Evolutionary conservation across 2,113 vertebrate species (phyloP), one percentile per base, ranked within the genome.

Genomic region (Petaurus breviceps): DNA sequence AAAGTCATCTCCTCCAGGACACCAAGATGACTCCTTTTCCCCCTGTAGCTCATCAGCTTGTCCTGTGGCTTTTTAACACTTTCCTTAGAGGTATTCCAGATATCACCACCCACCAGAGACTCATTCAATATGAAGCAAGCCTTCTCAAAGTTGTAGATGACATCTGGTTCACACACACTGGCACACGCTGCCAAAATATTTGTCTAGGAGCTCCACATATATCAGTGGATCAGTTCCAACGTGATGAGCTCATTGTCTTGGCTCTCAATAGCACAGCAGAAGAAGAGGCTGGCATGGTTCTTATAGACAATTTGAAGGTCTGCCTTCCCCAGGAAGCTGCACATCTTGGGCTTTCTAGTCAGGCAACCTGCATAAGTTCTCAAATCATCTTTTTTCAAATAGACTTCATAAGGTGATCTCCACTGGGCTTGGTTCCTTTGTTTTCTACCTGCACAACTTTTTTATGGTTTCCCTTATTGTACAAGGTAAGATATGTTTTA

Each of bases 1-100:
- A 99, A 97, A 28, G 99, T 99, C 99, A 99, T 99, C 98, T 99
- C 99, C 97, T 99, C 99, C 98, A 99, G 97, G 91, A 99, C 99
- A n/a, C 99, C 99, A 98, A 0, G 99, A 99, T 6, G 99, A 99
- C 98, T 99, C 99, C 57, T 99, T 99, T 98, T 99, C 99, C 99
- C 99, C 14, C 61, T n/a, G 4, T 68, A 37, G 61, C 4, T 68
- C 31, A 68, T 37, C 12, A 37, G 61, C 12, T 68, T 37, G 61
- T 68, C 31, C 11, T 61, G 5, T 68, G 55, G 10, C 28, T 9
- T 55, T 55, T 26, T 26, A 5, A 55, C 54, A 55, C 25, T 55
- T 55, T 25, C 12, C 57, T 31, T 61, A 68, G 28, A 5, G 28
- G 61, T 37, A 37, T 68, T 4, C 31, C 12, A 16, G 12, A 68